Percentiles rank a stretch among this genome's conserved stretches.
phyloP scores from a whole-genome alignment of 2,797 vertebrate species.

The Scarus forsteni region DNA sequence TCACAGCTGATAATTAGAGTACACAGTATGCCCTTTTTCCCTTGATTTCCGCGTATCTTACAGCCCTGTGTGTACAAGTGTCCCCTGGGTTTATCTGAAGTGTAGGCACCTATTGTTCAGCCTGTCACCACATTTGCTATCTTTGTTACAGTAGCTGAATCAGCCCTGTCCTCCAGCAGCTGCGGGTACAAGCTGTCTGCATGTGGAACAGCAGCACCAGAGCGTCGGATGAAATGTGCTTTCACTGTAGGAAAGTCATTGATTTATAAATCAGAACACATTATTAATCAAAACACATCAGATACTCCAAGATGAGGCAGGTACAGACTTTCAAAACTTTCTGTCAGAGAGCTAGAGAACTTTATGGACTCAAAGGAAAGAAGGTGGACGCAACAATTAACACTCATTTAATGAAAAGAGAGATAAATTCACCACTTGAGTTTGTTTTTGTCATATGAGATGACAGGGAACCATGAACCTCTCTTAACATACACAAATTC shows the following conservation, averaged over 20 bases:
- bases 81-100: slow-evolving; percentile 11
- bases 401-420: background rate
- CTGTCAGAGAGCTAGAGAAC: background rate
- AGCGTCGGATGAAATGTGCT: slow-evolving; percentile 1
- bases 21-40: background rate
- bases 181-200: slow-evolving; percentile 13
- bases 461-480: background rate
- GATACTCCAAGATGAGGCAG: background rate
- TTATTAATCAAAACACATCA: slow-evolving; percentile 4
- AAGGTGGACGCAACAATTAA: background rate
- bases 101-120: slow-evolving; percentile 26
- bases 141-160: slow-evolving; percentile 46
- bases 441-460: background rate
- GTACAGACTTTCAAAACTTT: background rate
- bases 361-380: background rate
- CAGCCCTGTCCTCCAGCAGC: slow-evolving; percentile 23
- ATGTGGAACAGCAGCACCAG: slow-evolving; percentile 19
- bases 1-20: background rate
- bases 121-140: slow-evolving; percentile 26
- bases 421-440: background rate
- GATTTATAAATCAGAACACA: slow-evolving; percentile 1
- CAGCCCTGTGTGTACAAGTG: slow-evolving; percentile 5
- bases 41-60: background rate
- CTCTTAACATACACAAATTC: background rate
- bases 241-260: background rate